These are phyloP conservation scores for Chionomys nivalis DNA, from an alignment of 2,113 vertebrate genomes.

Conservation along the genomic window DNA sequence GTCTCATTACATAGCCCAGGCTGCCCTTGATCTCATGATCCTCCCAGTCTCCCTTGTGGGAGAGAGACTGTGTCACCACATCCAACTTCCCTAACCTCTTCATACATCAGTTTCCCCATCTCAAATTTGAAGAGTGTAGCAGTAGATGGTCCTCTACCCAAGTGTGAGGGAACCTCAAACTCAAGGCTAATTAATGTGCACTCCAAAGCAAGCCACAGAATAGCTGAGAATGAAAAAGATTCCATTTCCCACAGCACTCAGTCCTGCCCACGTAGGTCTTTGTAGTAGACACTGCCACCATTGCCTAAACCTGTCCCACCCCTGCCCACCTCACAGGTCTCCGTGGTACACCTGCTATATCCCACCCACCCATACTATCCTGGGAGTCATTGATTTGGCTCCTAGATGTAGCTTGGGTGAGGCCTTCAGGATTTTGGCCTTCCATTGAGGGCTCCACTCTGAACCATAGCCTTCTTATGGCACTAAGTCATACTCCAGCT, in stretches of 20 bases:
- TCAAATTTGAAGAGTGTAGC: background rate
- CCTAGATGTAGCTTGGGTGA: background rate
- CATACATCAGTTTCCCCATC: background rate
- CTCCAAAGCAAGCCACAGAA: too few relatives aligned
- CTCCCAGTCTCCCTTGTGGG: background rate
- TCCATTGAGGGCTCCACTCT: background rate
- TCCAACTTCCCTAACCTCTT: background rate
- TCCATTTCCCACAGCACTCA: background rate
- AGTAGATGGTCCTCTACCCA: too few relatives aligned
- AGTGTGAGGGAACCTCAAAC: background rate
- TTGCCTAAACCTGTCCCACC: background rate
- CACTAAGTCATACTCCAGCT: background rate
- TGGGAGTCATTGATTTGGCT: background rate
- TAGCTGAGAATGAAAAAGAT: background rate
- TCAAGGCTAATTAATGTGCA: fast-evolving
- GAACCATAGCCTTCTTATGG: conserved; percentile 10
- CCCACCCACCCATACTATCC: background rate
- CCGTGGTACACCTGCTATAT: background rate
- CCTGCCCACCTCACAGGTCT: background rate
- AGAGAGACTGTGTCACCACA: background rate
- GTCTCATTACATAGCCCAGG: background rate
- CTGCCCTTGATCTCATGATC: background rate
- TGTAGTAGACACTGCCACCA: background rate
- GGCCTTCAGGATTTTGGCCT: background rate
- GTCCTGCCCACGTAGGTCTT: background rate